These are phyloP conservation scores for Carcina quercana DNA, from an alignment of 2,888 invertebrate genomes.

Conservation along the genomic window DNA sequence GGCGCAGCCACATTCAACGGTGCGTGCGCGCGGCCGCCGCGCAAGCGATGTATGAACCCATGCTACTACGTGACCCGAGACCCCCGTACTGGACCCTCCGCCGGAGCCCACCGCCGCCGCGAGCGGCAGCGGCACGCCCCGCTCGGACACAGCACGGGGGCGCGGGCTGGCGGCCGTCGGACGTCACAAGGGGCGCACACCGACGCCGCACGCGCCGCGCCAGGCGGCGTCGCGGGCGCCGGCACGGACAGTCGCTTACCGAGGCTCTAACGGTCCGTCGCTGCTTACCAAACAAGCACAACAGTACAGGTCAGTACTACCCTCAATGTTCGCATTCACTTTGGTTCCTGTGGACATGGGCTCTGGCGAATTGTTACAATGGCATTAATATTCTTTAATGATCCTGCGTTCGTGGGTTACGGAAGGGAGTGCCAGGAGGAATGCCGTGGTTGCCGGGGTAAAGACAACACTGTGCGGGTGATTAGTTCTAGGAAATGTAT, in stretches of 20 bases:
- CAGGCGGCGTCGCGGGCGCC: slow-evolving; percentile 43
- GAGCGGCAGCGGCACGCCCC: slow-evolving; percentile 10
- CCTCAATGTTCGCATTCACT: slow-evolving; percentile 53
- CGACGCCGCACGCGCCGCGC: slow-evolving; percentile 55
- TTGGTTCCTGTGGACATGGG: slow-evolving; percentile 35
- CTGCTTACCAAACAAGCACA: slow-evolving; percentile 74
- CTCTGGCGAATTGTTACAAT: too few species aligned
- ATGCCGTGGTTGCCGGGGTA: slow-evolving; percentile 14
- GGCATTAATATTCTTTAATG: too few species aligned
- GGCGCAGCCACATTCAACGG: slow-evolving; percentile 74
- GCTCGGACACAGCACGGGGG: slow-evolving; percentile 20
- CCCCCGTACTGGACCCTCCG: slow-evolving; percentile 24
- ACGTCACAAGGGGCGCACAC: slow-evolving; percentile 67
- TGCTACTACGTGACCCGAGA: slow-evolving; percentile 62
- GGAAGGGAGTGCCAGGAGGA: slow-evolving; percentile 22
- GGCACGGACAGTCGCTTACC: slow-evolving; percentile 64
- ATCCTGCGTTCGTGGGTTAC: slow-evolving; percentile 11
- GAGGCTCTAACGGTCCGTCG: slow-evolving; percentile 71
- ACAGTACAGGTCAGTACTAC: slow-evolving; percentile 70
- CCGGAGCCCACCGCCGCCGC: slow-evolving; percentile 17
- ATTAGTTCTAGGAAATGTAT: too few species aligned
- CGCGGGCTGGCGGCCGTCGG: slow-evolving; percentile 54
- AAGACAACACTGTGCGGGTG: too few species aligned
- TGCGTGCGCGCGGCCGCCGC: slow-evolving; percentile 71
- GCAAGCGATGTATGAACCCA: slow-evolving; percentile 72